Percentiles rank a stretch among this genome's conserved stretches.
Conservation (phyloP, 2,797 vertebrate species). For the Perodicticus potto region DNA sequence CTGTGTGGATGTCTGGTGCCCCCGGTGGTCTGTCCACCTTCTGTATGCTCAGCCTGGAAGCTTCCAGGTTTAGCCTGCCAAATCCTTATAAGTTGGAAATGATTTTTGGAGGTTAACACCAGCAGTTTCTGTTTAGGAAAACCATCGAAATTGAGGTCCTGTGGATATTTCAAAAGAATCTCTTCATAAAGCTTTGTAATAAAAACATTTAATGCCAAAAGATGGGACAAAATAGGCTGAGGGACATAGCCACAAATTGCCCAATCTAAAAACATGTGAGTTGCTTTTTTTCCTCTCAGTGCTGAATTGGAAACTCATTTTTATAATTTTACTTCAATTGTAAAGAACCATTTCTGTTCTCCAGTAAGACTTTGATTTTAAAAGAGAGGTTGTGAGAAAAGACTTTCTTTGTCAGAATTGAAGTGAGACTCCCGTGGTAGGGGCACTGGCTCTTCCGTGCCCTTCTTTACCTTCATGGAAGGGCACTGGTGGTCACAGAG, state of each 20-base stretch:
- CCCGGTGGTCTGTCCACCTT: not conserved
- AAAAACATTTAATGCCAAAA: conserved; percentile 61
- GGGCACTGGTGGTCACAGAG: not conserved
- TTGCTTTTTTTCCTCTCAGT: not conserved
- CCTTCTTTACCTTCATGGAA: too few relatives aligned
- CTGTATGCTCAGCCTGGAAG: not conserved
- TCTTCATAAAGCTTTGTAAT: conserved; percentile 64
- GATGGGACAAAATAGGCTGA: not conserved
- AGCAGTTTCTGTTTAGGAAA: conserved; percentile 58
- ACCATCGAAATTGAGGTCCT: conserved; percentile 25
- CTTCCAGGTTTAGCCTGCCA: not conserved
- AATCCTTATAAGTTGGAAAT: not conserved
- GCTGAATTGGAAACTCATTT: conserved; percentile 54
- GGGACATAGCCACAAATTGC: not conserved
- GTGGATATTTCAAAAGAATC: conserved; percentile 54
- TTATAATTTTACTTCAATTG: conserved; percentile 21
- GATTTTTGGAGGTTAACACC: conserved; percentile 36
- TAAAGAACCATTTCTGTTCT: conserved; percentile 25
- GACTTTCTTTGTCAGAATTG: not conserved
- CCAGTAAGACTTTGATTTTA: not conserved
- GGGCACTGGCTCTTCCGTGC: accelerated
- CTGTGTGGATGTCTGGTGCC: not conserved
- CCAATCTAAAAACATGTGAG: not conserved
- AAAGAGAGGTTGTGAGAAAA: not conserved
- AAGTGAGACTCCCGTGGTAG: not conserved